Evolutionary conservation across 1,140 invertebrate species (phyloP).

Genomic region (Samia ricini): DNA sequence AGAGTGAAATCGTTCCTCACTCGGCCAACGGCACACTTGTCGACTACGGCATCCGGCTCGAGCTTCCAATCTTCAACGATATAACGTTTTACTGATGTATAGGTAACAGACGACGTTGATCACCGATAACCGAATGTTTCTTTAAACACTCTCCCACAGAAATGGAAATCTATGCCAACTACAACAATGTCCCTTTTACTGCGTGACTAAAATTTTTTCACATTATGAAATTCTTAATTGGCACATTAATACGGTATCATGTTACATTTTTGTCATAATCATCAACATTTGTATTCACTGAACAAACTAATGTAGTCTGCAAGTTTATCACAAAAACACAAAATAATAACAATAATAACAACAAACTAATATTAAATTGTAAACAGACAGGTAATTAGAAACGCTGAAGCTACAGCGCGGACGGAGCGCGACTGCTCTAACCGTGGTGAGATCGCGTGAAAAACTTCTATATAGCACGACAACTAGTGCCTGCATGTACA

Average conservation of each 20-base stretch:
- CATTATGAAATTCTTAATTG: conserved; percentile 34
- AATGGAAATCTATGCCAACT: conserved; percentile 16
- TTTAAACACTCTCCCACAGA: conserved; percentile 16
- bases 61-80: conserved; percentile 17
- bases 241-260: conserved; percentile 20
- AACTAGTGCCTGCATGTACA: conserved; percentile 20
- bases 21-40: conserved; percentile 60
- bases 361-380: background rate
- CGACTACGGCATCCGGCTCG: conserved; percentile 49
- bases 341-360: background rate
- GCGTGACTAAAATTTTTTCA: conserved; percentile 21
- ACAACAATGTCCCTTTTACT: conserved; percentile 22
- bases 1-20: conserved; percentile 61
- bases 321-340: background rate
- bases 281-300: background rate
- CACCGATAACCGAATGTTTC: conserved; percentile 18
- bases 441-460: conserved; percentile 70
- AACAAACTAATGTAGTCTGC: background rate
- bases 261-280: background rate
- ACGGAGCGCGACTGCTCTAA: conserved; percentile 60
- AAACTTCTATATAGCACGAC: conserved; percentile 60
- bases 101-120: conserved; percentile 11
- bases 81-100: conserved; percentile 11
- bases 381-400: conserved; percentile 18
- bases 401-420: conserved; percentile 44